Evolutionary conservation across 37 sponge, comb jelly and placozoan species (phyloP), one percentile per base, ranked within the genome.

Genomic region (Chondrilla cf. caribensis): DNA sequence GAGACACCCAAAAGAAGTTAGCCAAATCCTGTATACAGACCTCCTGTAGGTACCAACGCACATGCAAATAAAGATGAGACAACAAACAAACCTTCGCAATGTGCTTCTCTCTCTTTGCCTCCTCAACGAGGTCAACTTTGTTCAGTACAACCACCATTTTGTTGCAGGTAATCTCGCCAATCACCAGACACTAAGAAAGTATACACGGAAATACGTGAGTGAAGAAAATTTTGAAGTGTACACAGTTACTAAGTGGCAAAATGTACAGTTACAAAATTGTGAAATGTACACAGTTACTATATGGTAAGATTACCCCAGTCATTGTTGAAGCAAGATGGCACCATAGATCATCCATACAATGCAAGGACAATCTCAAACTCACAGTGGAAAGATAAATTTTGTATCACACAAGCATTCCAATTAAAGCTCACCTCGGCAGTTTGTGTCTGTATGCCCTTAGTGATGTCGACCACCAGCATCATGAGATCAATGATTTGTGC

Each of bases 151-250:
- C 95, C 4, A 97, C 72, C 87, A 97, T 71, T 26, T 83, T 77
- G n/a, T 51, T 40, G 58, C 97, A 96, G 0, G 95, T 92, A 37
- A 97, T 83, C 78, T 95, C 93, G 3, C 98, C 96, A 85, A 97
- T 95, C 26, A 97, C 89, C 32, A 97, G 84, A 84, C 98, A 97
- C 98, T 94, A n/a, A n/a, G n/a, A n/a, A n/a, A n/a, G n/a, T n/a
- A n/a, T 42, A n/a, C n/a, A n/a, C n/a, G n/a, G n/a, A n/a, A n/a
- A n/a, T n/a, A n/a, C n/a, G n/a, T n/a, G n/a, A n/a, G n/a, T n/a
- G n/a, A n/a, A n/a, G n/a, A n/a, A n/a, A n/a, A n/a, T n/a, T n/a
- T n/a, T n/a, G n/a, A n/a, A n/a, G n/a, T n/a, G n/a, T n/a, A n/a
- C n/a, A n/a, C n/a, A n/a, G n/a, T n/a, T n/a, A n/a, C n/a, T n/a